Base-by-base conservation (phyloP, 1,140 invertebrate species). In the Sarcophaga bullata region DNA sequence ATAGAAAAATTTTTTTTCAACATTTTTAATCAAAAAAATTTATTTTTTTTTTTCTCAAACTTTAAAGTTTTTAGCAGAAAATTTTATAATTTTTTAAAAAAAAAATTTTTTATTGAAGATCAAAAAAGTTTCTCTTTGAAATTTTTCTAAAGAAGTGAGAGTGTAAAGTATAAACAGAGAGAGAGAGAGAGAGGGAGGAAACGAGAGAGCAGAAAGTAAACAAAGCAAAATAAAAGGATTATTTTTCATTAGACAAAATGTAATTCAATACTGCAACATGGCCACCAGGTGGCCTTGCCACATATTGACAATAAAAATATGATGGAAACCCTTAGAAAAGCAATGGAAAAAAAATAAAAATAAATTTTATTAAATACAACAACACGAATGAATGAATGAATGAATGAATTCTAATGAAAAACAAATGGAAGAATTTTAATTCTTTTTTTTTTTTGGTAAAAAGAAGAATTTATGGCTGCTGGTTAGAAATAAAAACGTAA, bases 231-330 rank as follows among this genome's bases (percentile, higher is more conserved):
- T 49, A 76, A 76, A 76, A 76, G 73, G 73, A 76, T 76, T 76
- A 76, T n/a, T 76, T 76, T 76, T 76, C 73, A 76, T 48, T 49
- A 17, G 6, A 25, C 19, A 25, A 72, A 25, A 49, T 49, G 73
- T 25, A 76, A 76, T 76, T 49, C n/a, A 47, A 76, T 76, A 17
- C 73, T 6, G 10, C 1, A 48, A 13, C 73, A 76, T 15, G 73
- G 73, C 73, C 73, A 76, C 73, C 73, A 76, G 73, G 73, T 76
- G 73, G 73, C 73, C 73, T 76, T 76, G 73, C 48, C 73, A 76
- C 73, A 48, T 17, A 76, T 76, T 76, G 73, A 49, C 73, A 76
- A 76, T 49, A 76, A 49, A 76, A 49, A 49, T 62, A 62, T 15
- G n/a, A 76, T 15, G n/a, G 49, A 76, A 49, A 76, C 47, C 15